Percentiles rank a stretch among this genome's conserved stretches.
Conservation (phyloP, 2,797 vertebrate genomes). For the Crocodylus rhombifer region DNA sequence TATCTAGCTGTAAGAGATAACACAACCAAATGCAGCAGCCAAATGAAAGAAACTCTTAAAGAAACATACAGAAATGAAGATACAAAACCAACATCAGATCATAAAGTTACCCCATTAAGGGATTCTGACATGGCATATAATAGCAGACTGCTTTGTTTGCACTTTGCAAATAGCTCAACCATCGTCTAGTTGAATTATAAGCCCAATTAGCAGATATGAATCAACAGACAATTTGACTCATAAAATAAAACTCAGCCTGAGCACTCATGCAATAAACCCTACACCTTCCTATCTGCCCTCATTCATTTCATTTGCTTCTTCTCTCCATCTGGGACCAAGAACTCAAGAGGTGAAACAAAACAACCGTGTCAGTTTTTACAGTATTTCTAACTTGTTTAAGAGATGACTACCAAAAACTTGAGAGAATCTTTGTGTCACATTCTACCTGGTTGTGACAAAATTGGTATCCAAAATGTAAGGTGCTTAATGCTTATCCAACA, state of each 20-base stretch:
- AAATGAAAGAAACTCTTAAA: neutral
- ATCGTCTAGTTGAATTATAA: neutral
- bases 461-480: neutral
- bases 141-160: neutral
- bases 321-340: neutral
- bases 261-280: neutral
- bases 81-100: neutral
- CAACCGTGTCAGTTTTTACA: neutral
- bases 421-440: neutral
- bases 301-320: neutral
- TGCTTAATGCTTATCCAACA: neutral
- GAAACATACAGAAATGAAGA: neutral
- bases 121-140: neutral
- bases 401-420: neutral
- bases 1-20: neutral
- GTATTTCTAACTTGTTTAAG: neutral
- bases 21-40: neutral
- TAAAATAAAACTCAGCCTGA: neutral
- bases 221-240: neutral
- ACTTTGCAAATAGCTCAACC: neutral
- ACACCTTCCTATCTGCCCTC: neutral
- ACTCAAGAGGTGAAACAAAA: neutral
- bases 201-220: fast-evolving
- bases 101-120: neutral
- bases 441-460: neutral